Evolutionary conservation across 2,888 invertebrate genomes (phyloP), one percentile per base, ranked within the genome.

Genomic region (Gymnocheta viridis): DNA sequence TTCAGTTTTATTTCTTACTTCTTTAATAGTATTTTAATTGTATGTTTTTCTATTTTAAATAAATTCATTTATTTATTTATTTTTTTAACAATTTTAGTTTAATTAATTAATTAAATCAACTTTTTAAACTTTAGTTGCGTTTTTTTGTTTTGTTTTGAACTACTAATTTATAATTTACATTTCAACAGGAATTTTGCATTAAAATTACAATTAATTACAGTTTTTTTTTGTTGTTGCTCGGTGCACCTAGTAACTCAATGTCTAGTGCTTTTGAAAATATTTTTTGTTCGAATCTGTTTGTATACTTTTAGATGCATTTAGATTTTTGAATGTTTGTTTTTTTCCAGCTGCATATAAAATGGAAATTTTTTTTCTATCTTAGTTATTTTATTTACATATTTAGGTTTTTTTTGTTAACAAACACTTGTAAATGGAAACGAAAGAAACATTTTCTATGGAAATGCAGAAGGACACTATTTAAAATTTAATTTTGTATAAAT

Each of bases 151-250:
- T 73, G 47, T 82, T 86, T 85, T 49, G n/a, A 60, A 56, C 47
- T 77, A 77, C 56, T 72, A 44, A 72, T 80, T 80, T 77, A 84
- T 72, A 44, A 72, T 80, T 80, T 77, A 84, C 80, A 73, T 78
- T 73, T 64, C 69, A 84, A 81, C 81, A 84, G 81, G 67, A 73
- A 81, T 49, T 81, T 77, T 77, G 81, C 72, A 77, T 84, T 73
- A 80, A 54, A 79, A 56, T 74, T 44, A n/a, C n/a, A 58, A 81
- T 72, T 62, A 82, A 81, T 66, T 67, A 77, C 44, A 60, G 19
- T 44, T 56, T 66, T 27, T 54, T 58, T 51, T 58, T 70, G n/a
- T 32, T 54, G 32, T 64, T 79, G 19, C 54, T 51, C 35, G 10
- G 7, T 47, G 35, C 54, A 58, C 29, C 58, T 47, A 72, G 17